Base-by-base conservation (phyloP, 2,888 invertebrate genomes). In the Agrenia bidenticulata region DNA sequence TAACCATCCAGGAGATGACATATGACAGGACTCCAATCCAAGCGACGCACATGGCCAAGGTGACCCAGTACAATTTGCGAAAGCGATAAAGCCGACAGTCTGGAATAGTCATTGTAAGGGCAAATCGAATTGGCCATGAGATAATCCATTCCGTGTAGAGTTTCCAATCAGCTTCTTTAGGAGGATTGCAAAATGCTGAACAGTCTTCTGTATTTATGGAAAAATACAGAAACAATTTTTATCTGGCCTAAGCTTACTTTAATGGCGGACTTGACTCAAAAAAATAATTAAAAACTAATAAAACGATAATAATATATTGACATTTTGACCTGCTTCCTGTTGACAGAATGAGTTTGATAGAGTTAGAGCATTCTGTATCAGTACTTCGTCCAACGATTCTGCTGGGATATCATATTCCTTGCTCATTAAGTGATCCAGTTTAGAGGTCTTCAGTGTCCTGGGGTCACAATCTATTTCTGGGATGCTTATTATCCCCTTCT, bases 1-100 rank as follows among this genome's bases (percentile, higher is more conserved):
- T 90, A 71, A 94, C 94, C 92, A 95, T 94, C 95, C 95, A 96
- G 50, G 94, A 94, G 39, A 94, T 91, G 2, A 94, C 84, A 78
- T 95, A 96, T 2, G 94, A 93, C 49, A 94, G 82, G 0, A 89
- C 88, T 60, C 93, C 94, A 76, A 96, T 92, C 94, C 95, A 95
- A 56, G 93, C 86, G 72, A 95, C 91, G 78, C 94, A 94, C 89
- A 94, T 91, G 49, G 92, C 83, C 78, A 95, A 94, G 0, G 94
- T 94, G 32, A 91, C 78, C 0, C 92, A 89, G 78, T 91, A 94
- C 86, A 90, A 91, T 77, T 88, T 89, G 77, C 89, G 90, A 79
- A 89, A 91, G 37, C 88, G 84, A 15, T 88, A 87, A 75, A 88
- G 88, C 77, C 92, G 88, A 79, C 94, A 94, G 80, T 95, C 93